These are phyloP conservation scores for Paedocypris sp. DNA, from an alignment of 2,113 vertebrate genomes.

Conservation along the genomic window DNA sequence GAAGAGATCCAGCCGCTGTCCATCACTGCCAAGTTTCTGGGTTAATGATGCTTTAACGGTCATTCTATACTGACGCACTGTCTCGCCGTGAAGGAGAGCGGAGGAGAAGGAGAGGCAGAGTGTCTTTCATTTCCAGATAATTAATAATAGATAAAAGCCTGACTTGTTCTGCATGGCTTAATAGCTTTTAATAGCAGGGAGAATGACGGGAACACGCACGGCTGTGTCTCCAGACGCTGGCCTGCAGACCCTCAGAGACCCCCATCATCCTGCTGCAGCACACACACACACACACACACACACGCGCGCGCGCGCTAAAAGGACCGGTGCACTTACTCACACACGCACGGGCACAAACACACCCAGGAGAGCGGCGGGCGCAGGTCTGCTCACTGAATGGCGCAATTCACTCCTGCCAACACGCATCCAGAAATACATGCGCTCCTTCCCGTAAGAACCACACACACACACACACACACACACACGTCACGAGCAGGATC, in stretches of 20 bases:
- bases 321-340: conserved; percentile 17
- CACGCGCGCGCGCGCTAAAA: neutral
- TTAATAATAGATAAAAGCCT: conserved; percentile 43
- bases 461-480: too few relatives aligned
- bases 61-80: conserved; percentile 17
- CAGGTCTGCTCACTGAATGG: conserved; percentile 16
- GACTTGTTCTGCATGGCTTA: conserved; percentile 40
- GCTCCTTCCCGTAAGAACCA: conserved; percentile 25
- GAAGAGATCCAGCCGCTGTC: conserved; percentile 28
- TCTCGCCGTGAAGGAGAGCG: conserved; percentile 16
- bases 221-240: conserved; percentile 32
- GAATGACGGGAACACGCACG: conserved; percentile 34
- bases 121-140: conserved; percentile 38
- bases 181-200: conserved; percentile 41
- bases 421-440: conserved; percentile 42
- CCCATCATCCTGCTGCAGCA: conserved; percentile 34
- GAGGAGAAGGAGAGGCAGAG: conserved; percentile 12
- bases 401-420: conserved; percentile 16
- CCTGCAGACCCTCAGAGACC: conserved; percentile 25
- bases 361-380: conserved; percentile 8
- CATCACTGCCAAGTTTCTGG: conserved; percentile 37
- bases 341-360: conserved; percentile 14
- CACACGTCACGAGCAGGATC: neutral
- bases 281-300: neutral
- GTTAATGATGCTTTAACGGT: conserved; percentile 38